Evolutionary conservation across 35 echinoderm and acorn worm genomes (phyloP), one percentile per base, ranked within the genome.

Genomic region (Hemicentrotus pulcherrimus): DNA sequence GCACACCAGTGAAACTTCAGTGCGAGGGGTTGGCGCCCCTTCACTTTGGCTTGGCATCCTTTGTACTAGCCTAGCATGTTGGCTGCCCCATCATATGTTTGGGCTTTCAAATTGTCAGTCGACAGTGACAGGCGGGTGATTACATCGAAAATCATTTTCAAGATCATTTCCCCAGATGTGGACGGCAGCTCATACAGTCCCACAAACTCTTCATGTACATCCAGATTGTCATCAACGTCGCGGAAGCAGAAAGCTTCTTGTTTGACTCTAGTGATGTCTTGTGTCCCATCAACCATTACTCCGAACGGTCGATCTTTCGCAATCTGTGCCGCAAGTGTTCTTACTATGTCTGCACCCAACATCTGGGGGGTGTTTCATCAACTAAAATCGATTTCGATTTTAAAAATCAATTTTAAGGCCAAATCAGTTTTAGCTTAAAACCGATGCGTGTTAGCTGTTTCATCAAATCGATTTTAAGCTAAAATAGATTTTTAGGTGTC

Each of bases 11-110:
- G 96, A 41, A 41, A 55, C 45, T 96, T 96, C 13, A 86, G 9
- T 32, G 95, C 95, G 13, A 97, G 93, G 65, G 92, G 92, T 86
- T 97, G 96, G 28, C 19, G 12, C 47, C 90, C 95, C 33, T 94
- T 96, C 2, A 97, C 70, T n/a, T 96, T 60, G 31, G 97, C 97
- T 50, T 96, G 95, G 50, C 94, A 95, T 7, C 97, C 97, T 32
- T 95, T 95, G 31, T 91, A 95, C 88, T 95, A 33, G 22, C 95
- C 95, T 46, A 65, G 28, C 97, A 97, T 96, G 46, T 96, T 97
- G 31, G 41, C 45, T 9, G 97, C 97, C 2, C 94, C 97, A 32
- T 95, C 95, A 78, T 97, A 97, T 19, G 97, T 96, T 71, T 97
- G 95, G 9, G 94, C 95, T 61, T 95, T 78, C 6, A 95, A 70